Evolutionary conservation across 2,113 vertebrate genomes (phyloP).

Genomic region (Grantiella picta): DNA sequence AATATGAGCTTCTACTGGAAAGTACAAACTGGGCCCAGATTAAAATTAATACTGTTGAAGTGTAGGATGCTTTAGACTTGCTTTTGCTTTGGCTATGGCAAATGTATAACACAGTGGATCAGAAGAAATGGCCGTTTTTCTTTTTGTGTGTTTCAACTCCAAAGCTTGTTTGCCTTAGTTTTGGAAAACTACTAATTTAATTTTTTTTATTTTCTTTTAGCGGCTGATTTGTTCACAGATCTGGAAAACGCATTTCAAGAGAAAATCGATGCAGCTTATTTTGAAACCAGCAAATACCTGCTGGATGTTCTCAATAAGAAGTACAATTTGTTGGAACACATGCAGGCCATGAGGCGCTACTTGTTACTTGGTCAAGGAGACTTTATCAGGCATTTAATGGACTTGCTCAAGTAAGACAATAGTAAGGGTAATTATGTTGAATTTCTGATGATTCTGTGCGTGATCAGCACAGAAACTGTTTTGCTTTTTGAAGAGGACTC

Average conservation of each 20-base stretch:
- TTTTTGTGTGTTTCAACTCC: not conserved
- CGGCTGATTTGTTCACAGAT: slow-evolving; percentile 90
- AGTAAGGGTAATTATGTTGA: not conserved
- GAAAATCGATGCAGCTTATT: slow-evolving; percentile 95
- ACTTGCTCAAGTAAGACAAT: slow-evolving; percentile 90
- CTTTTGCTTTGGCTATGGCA: not conserved
- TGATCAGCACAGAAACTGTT: not conserved
- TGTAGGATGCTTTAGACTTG: not conserved
- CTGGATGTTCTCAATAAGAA: slow-evolving; percentile 91
- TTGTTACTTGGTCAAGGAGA: slow-evolving; percentile 96
- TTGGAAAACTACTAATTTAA: not conserved
- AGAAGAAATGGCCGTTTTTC: not conserved
- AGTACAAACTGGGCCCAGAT: not conserved
- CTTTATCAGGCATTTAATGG: slow-evolving; percentile 98
- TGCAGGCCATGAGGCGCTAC: slow-evolving; percentile 97
- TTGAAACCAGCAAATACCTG: slow-evolving; percentile 95
- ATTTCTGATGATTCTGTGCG: not conserved
- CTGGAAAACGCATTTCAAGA: slow-evolving; percentile 94
- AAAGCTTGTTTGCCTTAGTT: not conserved
- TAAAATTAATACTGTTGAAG: not conserved
- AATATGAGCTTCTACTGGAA: not conserved
- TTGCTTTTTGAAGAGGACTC: not conserved
- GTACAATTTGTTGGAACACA: slow-evolving; percentile 93
- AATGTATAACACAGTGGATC: not conserved
- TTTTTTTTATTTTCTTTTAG: slow-evolving; percentile 57